These are phyloP conservation scores for Apistogramma diplotaenia DNA, from an alignment of 2,113 vertebrate species.

Conservation along the genomic window DNA sequence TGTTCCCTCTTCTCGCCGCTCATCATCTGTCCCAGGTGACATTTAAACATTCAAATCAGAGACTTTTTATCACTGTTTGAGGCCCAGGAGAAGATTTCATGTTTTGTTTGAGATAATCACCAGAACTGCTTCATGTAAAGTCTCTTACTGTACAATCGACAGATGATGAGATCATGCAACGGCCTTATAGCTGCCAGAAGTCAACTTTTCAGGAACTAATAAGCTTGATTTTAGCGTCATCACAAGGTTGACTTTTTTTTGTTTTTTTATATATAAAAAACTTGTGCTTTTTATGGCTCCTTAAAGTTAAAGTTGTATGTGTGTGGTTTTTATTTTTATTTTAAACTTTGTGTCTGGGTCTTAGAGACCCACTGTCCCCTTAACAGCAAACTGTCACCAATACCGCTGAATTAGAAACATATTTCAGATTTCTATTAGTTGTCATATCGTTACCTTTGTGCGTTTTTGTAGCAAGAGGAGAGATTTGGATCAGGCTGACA, in stretches of 20 bases:
- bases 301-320: not conserved
- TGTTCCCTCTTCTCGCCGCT: conserved; percentile 52
- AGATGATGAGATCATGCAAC: not conserved
- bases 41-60: conserved; percentile 71
- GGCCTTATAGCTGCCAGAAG: not conserved
- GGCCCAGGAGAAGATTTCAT: conserved; percentile 45
- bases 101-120: conserved; percentile 16
- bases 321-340: not conserved
- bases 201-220: conserved; percentile 41
- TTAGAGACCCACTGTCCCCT: not conserved
- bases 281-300: not conserved
- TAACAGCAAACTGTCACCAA: not conserved
- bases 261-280: not conserved
- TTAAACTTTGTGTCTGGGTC: not conserved
- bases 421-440: not conserved
- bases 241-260: not conserved
- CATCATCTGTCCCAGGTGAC: conserved; percentile 40
- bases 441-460: not conserved
- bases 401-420: not conserved
- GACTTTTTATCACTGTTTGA: conserved; percentile 25
- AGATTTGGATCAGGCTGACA: not conserved
- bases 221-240: not conserved
- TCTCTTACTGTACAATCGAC: not conserved
- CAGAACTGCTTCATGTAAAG: not conserved
- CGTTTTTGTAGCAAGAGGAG: not conserved